A percentile compares a stretch with the other conserved stretches of the same genome.
Conservation (phyloP, 1,140 invertebrate genomes). For the Hyles vespertilio region DNA sequence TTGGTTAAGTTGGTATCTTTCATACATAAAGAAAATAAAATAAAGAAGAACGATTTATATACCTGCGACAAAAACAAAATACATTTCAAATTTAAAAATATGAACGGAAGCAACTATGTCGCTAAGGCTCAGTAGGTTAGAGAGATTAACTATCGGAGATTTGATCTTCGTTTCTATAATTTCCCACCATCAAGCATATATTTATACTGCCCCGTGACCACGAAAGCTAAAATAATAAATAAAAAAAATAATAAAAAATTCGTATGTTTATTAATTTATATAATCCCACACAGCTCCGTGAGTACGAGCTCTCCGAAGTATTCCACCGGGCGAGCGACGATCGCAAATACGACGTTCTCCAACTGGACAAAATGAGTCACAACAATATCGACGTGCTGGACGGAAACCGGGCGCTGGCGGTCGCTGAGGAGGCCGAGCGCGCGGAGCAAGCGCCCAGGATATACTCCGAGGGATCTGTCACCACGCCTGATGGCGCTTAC, state of each 20-base stretch:
- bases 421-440: slow-evolving; percentile 86
- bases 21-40: not conserved
- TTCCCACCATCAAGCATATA: too few relatives aligned
- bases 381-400: slow-evolving; percentile 79
- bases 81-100: too few relatives aligned
- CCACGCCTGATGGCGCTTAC: slow-evolving; percentile 65
- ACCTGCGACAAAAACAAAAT: too few relatives aligned
- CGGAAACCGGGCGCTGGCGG: slow-evolving; percentile 86
- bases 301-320: slow-evolving; percentile 90
- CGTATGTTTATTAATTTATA: too few relatives aligned
- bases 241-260: too few relatives aligned
- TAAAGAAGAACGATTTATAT: too few relatives aligned
- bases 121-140: too few relatives aligned
- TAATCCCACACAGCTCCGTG: slow-evolving; percentile 79
- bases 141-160: too few relatives aligned
- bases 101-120: too few relatives aligned
- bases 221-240: too few relatives aligned
- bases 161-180: too few relatives aligned
- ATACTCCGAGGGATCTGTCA: slow-evolving; percentile 56
- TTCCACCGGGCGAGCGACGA: slow-evolving; percentile 88
- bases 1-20: not conserved
- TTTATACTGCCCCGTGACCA: too few relatives aligned
- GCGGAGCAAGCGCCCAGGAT: slow-evolving; percentile 77
- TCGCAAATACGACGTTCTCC: slow-evolving; percentile 84
- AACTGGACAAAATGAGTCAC: slow-evolving; percentile 79